Base-by-base conservation (phyloP, 2,797 vertebrate genomes). In the Gymnopithys bicolor region DNA sequence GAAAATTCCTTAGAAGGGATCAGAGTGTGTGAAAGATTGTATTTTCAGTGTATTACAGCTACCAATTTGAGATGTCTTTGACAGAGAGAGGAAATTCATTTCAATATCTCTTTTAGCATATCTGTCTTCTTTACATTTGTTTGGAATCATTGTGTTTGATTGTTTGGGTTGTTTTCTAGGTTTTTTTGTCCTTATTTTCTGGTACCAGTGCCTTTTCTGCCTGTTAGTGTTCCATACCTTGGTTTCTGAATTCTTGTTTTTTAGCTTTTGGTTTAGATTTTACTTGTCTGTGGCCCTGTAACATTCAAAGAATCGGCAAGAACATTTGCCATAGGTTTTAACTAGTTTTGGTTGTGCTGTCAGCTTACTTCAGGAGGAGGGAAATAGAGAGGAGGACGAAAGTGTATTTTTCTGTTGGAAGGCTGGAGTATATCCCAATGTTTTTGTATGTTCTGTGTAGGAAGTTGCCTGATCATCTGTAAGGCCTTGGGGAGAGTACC, bases 141-240 rank as follows among this genome's bases (percentile, higher is more conserved):
- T 89, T 80, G 28, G 59, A 55, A 43, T 69, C 8, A 43, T 62
- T 33, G 5, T 27, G 19, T 76, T 87, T 52, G 22, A 27, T 70
- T 86, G 24, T 37, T 24, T 0, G 1, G 4, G 25, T 53, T 3
- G 3, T 19, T 39, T 71, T 23, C 27, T 43, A 33, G 28, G 0
- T 3, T 83, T 46, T 87, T 75, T 53, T 27, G 27, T 13, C 28
- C 27, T 45, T 11, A 10, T 24, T 32, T 63, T 45, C 10, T 68
- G 37, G 37, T 52, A 17, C 13, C 45, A 22, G 18, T 69, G 30
- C 39, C 70, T 86, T 71, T 73, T 80, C 37, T 86, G 37, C 51
- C 32, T 69, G 59, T 30, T 73, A 46, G 11, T 66, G 60, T 79
- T 82, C 62, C 8, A n/a, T 3, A 1, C 66, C 32, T 67, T 45